phyloP scores from a whole-genome alignment of 1,140 invertebrate species.

The Adelges cooleyi region DNA sequence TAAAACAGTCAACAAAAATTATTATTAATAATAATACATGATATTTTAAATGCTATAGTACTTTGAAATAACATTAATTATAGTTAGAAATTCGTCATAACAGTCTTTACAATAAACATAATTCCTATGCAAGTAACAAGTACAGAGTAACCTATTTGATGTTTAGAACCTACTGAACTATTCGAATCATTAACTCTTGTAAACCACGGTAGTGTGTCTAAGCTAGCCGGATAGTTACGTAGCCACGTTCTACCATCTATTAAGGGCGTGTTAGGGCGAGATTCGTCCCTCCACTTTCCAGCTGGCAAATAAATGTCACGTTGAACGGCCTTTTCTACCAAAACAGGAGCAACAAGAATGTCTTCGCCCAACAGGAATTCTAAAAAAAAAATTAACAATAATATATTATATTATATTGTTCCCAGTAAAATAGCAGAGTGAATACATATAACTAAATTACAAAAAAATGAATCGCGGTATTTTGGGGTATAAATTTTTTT shows the following conservation, averaged over 20 bases:
- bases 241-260: conserved; percentile 53
- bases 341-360: conserved; percentile 73
- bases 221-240: conserved; percentile 50
- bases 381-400: conserved; percentile 37
- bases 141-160: too few species aligned
- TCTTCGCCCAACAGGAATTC: conserved; percentile 73
- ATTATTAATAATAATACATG: too few species aligned
- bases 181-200: not conserved
- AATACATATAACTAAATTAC: not conserved
- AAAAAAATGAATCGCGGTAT: not conserved
- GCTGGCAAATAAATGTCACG: conserved; percentile 66
- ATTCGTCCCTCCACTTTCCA: conserved; percentile 54
- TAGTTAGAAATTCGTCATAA: too few species aligned
- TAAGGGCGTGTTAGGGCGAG: conserved; percentile 38
- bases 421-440: not conserved
- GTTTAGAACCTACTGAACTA: too few species aligned
- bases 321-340: conserved; percentile 49
- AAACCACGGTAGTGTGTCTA: conserved; percentile 56
- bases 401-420: not conserved
- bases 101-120: too few species aligned
- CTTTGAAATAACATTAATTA: too few species aligned
- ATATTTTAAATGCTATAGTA: too few species aligned
- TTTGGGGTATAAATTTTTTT: too few species aligned
- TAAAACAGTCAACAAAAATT: too few species aligned
- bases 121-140: too few species aligned